Evolutionary conservation across 2,113 vertebrate species (phyloP).

Genomic region (Elaphurus davidianus): DNA sequence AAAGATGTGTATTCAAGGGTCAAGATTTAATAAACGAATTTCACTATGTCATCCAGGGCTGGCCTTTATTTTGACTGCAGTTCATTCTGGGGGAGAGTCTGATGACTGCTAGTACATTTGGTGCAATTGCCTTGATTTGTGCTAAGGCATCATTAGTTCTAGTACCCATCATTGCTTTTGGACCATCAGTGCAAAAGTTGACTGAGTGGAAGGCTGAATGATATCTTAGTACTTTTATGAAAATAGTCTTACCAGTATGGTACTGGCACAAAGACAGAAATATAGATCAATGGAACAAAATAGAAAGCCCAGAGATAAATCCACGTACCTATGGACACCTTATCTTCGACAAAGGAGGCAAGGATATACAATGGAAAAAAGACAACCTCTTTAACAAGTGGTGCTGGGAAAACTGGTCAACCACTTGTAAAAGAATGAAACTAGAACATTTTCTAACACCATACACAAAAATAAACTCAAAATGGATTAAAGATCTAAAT

Average conservation of each 20-base stretch:
- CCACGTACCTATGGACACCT: no score
- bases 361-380: no score
- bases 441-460: no score
- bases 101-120: background rate
- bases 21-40: background rate
- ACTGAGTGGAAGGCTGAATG: background rate
- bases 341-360: no score
- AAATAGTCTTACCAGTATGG: background rate
- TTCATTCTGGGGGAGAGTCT: background rate
- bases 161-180: background rate
- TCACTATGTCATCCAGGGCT: background rate
- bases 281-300: no score
- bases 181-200: background rate
- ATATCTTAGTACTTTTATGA: background rate
- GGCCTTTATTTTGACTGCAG: background rate
- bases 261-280: no score
- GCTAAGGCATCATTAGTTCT: background rate
- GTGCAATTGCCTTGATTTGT: background rate
- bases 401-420: no score
- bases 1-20: background rate
- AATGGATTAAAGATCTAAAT: no score
- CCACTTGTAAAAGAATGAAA: no score
- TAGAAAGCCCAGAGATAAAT: no score
- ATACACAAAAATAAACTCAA: no score
- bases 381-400: no score